Evolutionary conservation across 37 sponge, comb jelly and placozoan genomes (phyloP), one percentile per base, ranked within the genome.

Genomic region (Halisarca cf. caerulea): DNA sequence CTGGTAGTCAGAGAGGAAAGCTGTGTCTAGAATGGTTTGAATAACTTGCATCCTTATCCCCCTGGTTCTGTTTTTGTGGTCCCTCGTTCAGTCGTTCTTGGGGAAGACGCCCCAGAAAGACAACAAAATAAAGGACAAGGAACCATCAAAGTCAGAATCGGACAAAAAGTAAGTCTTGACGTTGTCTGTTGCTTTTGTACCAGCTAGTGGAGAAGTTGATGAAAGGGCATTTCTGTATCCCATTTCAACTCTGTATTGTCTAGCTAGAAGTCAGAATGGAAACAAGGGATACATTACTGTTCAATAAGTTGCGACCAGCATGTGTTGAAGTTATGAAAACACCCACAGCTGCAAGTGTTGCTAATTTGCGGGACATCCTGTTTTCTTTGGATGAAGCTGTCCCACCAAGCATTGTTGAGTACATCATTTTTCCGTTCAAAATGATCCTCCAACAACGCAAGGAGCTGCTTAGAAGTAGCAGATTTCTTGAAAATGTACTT

Each of bases 391-490:
- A 58, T 6, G 28, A 39, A 24, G 17, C 62, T 27, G 21, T 89
- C 36, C 86, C 69, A 23, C 77, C 90, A 2, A 78, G 68, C 5
- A 61, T 92, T 66, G 32, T 82, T 45, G 84, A 86, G 24, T 92
- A 92, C 54, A 71, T 92, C 17, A 15, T 83, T 36, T 66, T 92
- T 15, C 93, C 93, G n/a, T 40, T 89, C 44, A 82, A 90, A 35
- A 73, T 80, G 34, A 36, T 79, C 5, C 44, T 92, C 64, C 87
- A 78, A 82, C 85, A 70, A 24, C 39, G 38, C 11, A 84, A 71
- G 33, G 82, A 77, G 82, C 84, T 54, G 30, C 39, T 84, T 36
- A 57, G 57, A 75, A 34, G 38, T 35, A 38, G 39, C 39, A 58
- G 53, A 28, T 47, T 1, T 55, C 24, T 74, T 9, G 77, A 74